A percentile compares a stretch with the other conserved stretches of the same genome.
phyloP scores from a whole-genome alignment of 2,797 vertebrate genomes.

The Clarias pachynema region DNA sequence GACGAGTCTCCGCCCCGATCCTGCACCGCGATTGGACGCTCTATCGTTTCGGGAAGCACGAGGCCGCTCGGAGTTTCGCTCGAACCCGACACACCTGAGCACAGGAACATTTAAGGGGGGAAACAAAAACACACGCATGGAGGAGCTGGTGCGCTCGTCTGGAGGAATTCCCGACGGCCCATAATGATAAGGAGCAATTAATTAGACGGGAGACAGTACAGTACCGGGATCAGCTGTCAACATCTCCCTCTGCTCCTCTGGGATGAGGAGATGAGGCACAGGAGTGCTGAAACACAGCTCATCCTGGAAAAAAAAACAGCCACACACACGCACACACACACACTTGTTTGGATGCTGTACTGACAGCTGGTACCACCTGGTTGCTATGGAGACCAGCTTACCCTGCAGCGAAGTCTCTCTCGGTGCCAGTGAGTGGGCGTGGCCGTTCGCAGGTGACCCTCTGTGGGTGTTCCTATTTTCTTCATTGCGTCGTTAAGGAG shows the following conservation, averaged over 20 bases:
- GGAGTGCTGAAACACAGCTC: slow-evolving; percentile 51
- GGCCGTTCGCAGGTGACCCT: slow-evolving; percentile 29
- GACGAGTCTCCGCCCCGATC: neutral
- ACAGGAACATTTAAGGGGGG: slow-evolving; percentile 23
- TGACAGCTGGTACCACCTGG: slow-evolving; percentile 54
- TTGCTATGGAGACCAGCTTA: slow-evolving; percentile 47
- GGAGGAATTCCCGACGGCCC: slow-evolving; percentile 44
- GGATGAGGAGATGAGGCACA: slow-evolving; percentile 55
- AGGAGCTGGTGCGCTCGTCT: slow-evolving; percentile 32
- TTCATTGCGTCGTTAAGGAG: slow-evolving; percentile 52
- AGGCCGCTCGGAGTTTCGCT: slow-evolving; percentile 69
- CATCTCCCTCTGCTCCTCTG: slow-evolving; percentile 55
- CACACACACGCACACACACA: slow-evolving; percentile 4
- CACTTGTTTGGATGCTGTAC: slow-evolving; percentile 41
- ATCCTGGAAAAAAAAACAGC: slow-evolving; percentile 52
- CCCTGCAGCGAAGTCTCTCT: slow-evolving; percentile 52
- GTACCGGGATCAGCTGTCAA: slow-evolving; percentile 59
- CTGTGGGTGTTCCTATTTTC: slow-evolving; percentile 40
- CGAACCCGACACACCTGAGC: slow-evolving; percentile 34
- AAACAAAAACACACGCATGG: slow-evolving; percentile 43
- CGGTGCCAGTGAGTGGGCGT: slow-evolving; percentile 48
- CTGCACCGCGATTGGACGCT: neutral
- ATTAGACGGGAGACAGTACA: slow-evolving; percentile 58
- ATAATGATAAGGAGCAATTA: slow-evolving; percentile 54
- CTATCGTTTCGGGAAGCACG: slow-evolving; percentile 57